Conservation (phyloP, 1,140 invertebrate genomes). For the Camponotus pennsylvanicus region DNA sequence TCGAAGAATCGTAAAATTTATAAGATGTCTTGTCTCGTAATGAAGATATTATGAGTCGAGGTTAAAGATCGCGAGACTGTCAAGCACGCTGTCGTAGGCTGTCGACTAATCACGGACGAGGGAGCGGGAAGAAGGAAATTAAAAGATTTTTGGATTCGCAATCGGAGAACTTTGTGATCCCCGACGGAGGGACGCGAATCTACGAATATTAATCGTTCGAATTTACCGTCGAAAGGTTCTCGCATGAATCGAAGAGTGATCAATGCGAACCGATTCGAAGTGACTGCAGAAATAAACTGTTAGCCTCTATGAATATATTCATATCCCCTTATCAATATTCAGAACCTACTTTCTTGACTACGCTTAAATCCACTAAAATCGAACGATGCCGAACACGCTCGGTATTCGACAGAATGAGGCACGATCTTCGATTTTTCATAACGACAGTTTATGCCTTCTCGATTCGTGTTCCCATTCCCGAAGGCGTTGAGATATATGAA, state of each 20-base stretch:
- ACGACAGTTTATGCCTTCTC: constrained; percentile 44
- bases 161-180: neutral
- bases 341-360: constrained; percentile 71
- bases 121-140: constrained; percentile 1
- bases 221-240: constrained; percentile 17
- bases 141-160: constrained; percentile 10
- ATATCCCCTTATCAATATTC: constrained; percentile 76
- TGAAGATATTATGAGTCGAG: constrained; percentile 55
- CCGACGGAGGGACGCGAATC: constrained; percentile 20
- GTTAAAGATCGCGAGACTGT: constrained; percentile 20
- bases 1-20: constrained; percentile 44
- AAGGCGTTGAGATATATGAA: neutral
- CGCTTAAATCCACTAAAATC: constrained; percentile 73
- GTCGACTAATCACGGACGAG: constrained; percentile 14
- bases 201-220: constrained; percentile 50
- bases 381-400: constrained; percentile 47
- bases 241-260: constrained; percentile 59
- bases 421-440: constrained; percentile 62
- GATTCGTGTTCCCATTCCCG: constrained; percentile 15
- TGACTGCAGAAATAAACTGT: constrained; percentile 75
- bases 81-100: neutral
- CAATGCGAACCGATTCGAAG: constrained; percentile 67
- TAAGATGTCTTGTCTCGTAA: constrained; percentile 37
- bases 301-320: constrained; percentile 75
- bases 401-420: constrained; percentile 38